Evolutionary conservation across 2,113 vertebrate genomes (phyloP).

Genomic region (Girardinichthys multiradiatus): DNA sequence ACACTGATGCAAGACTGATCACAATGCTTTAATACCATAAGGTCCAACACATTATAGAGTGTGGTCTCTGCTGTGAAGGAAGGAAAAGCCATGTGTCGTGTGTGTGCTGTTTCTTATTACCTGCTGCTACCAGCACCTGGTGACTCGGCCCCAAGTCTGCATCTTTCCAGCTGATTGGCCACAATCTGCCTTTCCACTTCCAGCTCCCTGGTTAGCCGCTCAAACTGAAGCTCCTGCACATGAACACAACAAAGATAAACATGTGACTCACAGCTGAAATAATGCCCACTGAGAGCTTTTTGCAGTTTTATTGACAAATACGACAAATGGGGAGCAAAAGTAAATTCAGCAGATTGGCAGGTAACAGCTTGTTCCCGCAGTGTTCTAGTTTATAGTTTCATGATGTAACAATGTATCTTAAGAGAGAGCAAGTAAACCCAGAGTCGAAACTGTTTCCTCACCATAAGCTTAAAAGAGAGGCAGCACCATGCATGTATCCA

Average conservation of each 20-base stretch:
- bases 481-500: background rate
- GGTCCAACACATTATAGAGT: slow-evolving; percentile 59
- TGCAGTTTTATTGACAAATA: slow-evolving; percentile 19
- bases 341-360: slow-evolving; percentile 14
- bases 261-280: slow-evolving; percentile 17
- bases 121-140: slow-evolving; percentile 96
- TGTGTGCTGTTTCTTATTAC: slow-evolving; percentile 79
- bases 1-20: background rate
- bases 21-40: slow-evolving; percentile 42
- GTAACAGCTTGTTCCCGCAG: slow-evolving; percentile 23
- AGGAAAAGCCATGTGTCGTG: slow-evolving; percentile 62
- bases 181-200: slow-evolving; percentile 99
- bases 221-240: slow-evolving; percentile 97
- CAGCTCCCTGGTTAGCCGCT: slow-evolving; percentile 98
- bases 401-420: slow-evolving; percentile 19
- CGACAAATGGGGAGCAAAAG: slow-evolving; percentile 36
- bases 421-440: background rate
- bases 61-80: slow-evolving; percentile 63
- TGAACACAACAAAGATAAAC: slow-evolving; percentile 22
- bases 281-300: slow-evolving; percentile 20
- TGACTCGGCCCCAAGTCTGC: slow-evolving; percentile 96
- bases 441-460: slow-evolving; percentile 6
- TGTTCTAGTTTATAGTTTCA: slow-evolving; percentile 26
- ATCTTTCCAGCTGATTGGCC: slow-evolving; percentile 99
- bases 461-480: slow-evolving; percentile 13